Conservation (phyloP, 2,113 vertebrate genomes). For the Podiceps cristatus region DNA sequence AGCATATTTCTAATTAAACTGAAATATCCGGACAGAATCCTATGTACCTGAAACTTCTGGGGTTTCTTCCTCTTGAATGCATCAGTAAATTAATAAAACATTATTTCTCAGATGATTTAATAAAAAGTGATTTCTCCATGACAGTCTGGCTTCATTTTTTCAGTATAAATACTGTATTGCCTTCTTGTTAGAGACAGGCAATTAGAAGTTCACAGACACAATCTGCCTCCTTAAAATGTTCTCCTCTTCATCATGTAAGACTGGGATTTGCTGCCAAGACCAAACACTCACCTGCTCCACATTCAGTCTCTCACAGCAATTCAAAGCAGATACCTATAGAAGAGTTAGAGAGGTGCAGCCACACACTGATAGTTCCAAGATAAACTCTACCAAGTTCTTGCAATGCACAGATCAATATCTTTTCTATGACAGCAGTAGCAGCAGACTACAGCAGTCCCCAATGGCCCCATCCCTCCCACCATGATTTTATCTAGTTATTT, state of each 20-base stretch:
- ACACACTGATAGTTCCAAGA: background rate
- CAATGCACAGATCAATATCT: rapidly evolving
- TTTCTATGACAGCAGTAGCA: background rate
- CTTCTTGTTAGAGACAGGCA: background rate
- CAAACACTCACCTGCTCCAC: background rate
- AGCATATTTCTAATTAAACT: background rate
- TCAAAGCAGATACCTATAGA: background rate
- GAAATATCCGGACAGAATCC: background rate
- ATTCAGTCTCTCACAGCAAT: background rate
- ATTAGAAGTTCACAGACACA: background rate
- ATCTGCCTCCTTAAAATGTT: background rate
- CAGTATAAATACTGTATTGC: background rate
- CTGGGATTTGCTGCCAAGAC: background rate
- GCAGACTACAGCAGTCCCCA: background rate
- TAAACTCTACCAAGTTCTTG: background rate
- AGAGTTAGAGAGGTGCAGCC: background rate
- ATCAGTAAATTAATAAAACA: background rate
- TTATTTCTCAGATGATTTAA: background rate
- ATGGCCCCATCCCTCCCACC: background rate
- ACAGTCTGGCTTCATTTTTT: background rate
- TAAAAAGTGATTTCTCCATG: background rate
- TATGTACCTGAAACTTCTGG: background rate
- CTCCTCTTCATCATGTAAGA: background rate
- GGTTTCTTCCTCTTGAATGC: background rate
- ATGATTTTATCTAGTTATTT: background rate